A percentile compares a stretch with the other conserved stretches of the same genome.
These are phyloP conservation scores for Cyanoramphus novaezelandiae DNA, from an alignment of 2,113 vertebrate genomes.

Conservation along the genomic window DNA sequence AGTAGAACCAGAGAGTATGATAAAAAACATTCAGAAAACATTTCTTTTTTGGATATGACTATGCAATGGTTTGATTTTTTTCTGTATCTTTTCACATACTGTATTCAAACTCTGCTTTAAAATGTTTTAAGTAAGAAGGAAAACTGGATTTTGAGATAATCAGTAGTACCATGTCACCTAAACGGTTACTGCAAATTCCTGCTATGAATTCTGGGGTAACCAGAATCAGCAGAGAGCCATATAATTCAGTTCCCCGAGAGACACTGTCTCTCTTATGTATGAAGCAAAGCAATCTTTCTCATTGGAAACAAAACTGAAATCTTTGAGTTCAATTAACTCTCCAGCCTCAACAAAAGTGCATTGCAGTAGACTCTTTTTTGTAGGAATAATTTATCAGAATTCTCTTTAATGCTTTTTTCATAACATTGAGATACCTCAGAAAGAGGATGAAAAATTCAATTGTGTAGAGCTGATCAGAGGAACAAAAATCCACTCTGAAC, in stretches of 20 bases:
- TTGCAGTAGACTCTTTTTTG: neutral
- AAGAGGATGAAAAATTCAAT: constrained; percentile 62
- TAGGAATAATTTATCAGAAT: constrained; percentile 34
- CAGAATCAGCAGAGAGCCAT: neutral
- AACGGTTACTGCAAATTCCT: neutral
- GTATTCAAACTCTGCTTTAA: neutral
- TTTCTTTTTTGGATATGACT: neutral
- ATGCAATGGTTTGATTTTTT: neutral
- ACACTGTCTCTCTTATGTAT: neutral
- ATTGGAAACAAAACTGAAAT: constrained; percentile 1
- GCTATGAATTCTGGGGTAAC: neutral
- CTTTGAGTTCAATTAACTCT: constrained; percentile 18
- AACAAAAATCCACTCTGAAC: constrained; percentile 62
- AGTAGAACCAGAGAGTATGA: neutral
- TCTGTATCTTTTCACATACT: neutral
- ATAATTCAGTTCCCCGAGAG: neutral
- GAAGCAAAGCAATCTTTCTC: neutral
- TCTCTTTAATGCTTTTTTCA: constrained; percentile 52
- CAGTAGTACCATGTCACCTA: neutral
- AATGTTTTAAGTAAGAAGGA: neutral
- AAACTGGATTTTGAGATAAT: neutral
- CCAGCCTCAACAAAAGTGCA: neutral
- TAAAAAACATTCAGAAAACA: neutral
- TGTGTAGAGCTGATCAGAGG: constrained; percentile 62
- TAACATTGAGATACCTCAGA: constrained; percentile 43